Evolutionary conservation across 1,140 invertebrate species (phyloP).

Genomic region (Zeugodacus cucurbitae): DNA sequence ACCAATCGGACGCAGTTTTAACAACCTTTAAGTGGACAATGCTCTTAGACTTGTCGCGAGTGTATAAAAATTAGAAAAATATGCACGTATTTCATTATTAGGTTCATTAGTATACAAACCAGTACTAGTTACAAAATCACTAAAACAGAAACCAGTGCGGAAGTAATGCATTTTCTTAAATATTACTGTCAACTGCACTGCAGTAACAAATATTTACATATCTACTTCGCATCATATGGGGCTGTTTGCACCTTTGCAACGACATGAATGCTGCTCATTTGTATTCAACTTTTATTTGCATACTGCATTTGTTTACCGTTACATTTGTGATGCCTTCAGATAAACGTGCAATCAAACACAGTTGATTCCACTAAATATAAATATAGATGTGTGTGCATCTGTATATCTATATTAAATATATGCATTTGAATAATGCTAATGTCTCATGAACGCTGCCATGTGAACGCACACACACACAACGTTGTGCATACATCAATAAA

Average conservation of each 20-base stretch:
- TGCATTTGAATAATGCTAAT: slow-evolving; percentile 20
- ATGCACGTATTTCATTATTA: too few species aligned
- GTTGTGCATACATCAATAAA: neutral
- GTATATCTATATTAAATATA: neutral
- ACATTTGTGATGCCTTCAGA: neutral
- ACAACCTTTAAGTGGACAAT: too few species aligned
- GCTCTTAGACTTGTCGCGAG: too few species aligned
- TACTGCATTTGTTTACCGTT: slow-evolving; percentile 14
- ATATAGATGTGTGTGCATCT: neutral
- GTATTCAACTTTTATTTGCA: neutral
- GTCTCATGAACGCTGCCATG: neutral
- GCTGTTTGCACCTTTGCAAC: slow-evolving; percentile 1
- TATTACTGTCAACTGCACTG: neutral
- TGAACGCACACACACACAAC: neutral
- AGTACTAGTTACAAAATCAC: neutral
- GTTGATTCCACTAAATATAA: neutral
- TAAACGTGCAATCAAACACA: neutral
- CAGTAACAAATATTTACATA: neutral
- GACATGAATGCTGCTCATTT: neutral
- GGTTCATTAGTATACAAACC: too few species aligned
- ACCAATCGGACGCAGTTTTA: too few species aligned
- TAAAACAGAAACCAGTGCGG: neutral
- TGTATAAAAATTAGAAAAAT: too few species aligned
- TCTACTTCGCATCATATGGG: neutral
- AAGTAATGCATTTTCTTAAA: neutral